phyloP scores from a whole-genome alignment of 2,888 invertebrate species.

The Orthonevra nobilis region DNA sequence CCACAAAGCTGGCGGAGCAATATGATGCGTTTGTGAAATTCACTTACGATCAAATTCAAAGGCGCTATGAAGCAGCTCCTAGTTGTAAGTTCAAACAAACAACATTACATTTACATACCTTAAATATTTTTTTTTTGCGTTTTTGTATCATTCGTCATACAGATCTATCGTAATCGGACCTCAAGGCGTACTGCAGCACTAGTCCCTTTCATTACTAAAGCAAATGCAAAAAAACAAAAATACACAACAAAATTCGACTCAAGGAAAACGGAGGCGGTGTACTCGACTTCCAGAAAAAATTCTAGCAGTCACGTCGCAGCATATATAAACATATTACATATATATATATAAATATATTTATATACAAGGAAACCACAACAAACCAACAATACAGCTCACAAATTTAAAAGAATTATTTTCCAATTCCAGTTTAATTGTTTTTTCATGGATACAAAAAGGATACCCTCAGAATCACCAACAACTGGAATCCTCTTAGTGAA shows the following conservation, averaged over 20 bases:
- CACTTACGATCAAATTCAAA: constrained; percentile 97
- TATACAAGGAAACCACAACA: constrained; percentile 65
- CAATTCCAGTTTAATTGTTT: constrained; percentile 34
- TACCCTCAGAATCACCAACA: neutral
- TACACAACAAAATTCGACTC: constrained; percentile 59
- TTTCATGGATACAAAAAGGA: constrained; percentile 27
- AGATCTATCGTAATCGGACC: constrained; percentile 80
- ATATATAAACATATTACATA: constrained; percentile 50
- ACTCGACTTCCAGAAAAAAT: constrained; percentile 49
- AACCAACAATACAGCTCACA: constrained; percentile 64
- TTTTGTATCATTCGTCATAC: constrained; percentile 63
- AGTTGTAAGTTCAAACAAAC: constrained; percentile 80
- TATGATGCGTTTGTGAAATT: constrained; percentile 99
- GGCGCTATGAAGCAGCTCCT: constrained; percentile 82
- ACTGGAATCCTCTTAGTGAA: constrained; percentile 49
- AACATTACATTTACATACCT: neutral
- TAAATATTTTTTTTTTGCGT: constrained; percentile 8
- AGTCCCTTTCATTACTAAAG: constrained; percentile 71
- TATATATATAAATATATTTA: constrained; percentile 67
- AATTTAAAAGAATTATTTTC: constrained; percentile 52
- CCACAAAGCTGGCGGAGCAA: constrained; percentile 97
- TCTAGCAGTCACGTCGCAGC: constrained; percentile 69
- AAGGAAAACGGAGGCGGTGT: constrained; percentile 56
- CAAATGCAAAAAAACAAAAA: too few relatives aligned
- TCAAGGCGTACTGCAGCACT: constrained; percentile 73